Base-by-base conservation (phyloP, 2,797 vertebrate genomes). In the Echiichthys vipera region DNA sequence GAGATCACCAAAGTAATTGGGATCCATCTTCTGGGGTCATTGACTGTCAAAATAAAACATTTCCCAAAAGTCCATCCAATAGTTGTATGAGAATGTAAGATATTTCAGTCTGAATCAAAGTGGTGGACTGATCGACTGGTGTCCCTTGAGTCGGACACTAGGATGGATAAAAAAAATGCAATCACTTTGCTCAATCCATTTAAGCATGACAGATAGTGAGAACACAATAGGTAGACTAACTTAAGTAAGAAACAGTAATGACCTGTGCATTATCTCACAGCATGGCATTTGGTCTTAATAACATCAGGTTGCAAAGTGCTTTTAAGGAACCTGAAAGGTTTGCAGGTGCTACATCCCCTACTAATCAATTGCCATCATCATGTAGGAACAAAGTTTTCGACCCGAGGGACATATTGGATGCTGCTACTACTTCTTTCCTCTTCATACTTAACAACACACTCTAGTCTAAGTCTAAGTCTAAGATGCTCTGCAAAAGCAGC, bases 351-450 rank as follows among this genome's bases (percentile, higher is more conserved):
- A 80, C 82, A 86, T 86, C 73, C 75, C 51, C 10, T 29, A n/a
- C 84, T 69, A 88, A 93, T 94, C 90, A 89, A 92, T 93, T 67
- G 78, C 75, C 71, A 86, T 90, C 89, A 92, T 88, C 72, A 71
- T 71, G 65, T 24, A 0, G 36, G 76, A 55, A 77, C 85, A 87
- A 86, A 86, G 87, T 87, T 87, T 79, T 71, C 17, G 18, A 74
- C 89, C 85, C 53, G 1, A 29, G 81, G 81, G 85, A 86, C 67
- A 12, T 3, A 70, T 46, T 65, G 47, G 59, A 65, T 2, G 61
- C 66, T 24, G 43, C 70, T 1, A 47, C 71, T 73, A 77, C 65
- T 50, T 68, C 50, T 51, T 63, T 56, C 25, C 56, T 79, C 57
- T 67, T 74, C 25, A 32, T 22, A 66, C 45, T 61, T 32, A 53